Conservation (phyloP, 2,797 vertebrate genomes). For the Tapera naevia region DNA sequence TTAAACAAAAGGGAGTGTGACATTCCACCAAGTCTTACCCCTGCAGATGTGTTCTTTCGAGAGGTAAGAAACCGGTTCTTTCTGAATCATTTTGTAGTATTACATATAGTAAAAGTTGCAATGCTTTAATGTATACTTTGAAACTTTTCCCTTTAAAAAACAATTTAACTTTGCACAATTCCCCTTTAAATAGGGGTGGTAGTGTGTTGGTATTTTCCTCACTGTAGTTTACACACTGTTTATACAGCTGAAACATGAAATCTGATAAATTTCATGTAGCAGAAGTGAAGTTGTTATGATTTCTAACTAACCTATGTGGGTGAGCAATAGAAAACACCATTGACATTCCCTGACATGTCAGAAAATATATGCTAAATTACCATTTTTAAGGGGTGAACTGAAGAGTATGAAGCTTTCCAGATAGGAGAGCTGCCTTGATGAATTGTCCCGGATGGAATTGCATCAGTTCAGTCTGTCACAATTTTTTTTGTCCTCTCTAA, state of each 20-base stretch:
- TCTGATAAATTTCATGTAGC: background rate
- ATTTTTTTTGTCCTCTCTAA: background rate
- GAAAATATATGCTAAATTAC: background rate
- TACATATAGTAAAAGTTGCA: background rate
- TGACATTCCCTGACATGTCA: background rate
- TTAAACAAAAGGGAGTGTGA: slow-evolving; percentile 78
- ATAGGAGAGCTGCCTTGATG: background rate
- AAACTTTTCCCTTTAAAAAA: background rate
- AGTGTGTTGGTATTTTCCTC: background rate
- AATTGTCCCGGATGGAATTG: background rate
- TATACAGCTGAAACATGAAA: background rate
- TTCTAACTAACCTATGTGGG: background rate
- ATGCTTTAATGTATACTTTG: background rate
- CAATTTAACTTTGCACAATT: background rate
- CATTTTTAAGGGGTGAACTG: background rate
- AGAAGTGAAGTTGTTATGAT: background rate
- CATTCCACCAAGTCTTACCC: slow-evolving; percentile 84
- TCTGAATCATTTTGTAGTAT: background rate
- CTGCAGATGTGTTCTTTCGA: slow-evolving; percentile 94
- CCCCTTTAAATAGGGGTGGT: background rate
- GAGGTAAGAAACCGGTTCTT: slow-evolving; percentile 77
- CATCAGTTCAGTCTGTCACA: background rate
- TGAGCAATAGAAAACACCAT: background rate
- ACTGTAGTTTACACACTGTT: background rate
- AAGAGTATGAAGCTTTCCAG: background rate